These are phyloP conservation scores for Calliopsis andreniformis DNA, from an alignment of 1,140 invertebrate species.

Conservation along the genomic window DNA sequence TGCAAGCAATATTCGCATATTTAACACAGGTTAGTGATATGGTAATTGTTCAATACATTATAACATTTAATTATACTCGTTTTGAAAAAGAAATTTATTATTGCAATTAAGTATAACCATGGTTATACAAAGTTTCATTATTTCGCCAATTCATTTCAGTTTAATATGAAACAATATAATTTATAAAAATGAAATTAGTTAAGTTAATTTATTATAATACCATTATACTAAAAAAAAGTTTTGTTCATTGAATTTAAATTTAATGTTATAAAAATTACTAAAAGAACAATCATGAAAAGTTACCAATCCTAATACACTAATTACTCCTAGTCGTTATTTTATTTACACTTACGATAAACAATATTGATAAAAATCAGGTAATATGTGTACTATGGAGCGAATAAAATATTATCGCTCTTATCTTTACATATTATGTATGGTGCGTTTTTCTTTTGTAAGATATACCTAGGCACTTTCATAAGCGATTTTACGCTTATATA, in stretches of 20 bases:
- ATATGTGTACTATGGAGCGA: conserved; percentile 47
- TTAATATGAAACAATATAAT: not conserved
- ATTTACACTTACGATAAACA: conserved; percentile 70
- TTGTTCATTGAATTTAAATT: not conserved
- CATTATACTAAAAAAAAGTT: not conserved
- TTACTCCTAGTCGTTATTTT: conserved; percentile 66
- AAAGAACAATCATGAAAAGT: conserved; percentile 44
- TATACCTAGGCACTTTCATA: conserved; percentile 20
- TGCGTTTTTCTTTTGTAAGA: conserved; percentile 32
- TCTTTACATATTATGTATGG: conserved; percentile 38
- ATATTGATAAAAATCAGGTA: conserved; percentile 65
- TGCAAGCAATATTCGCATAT: not conserved
- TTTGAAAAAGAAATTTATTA: not conserved
- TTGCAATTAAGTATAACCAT: not conserved
- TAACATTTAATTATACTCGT: not conserved
- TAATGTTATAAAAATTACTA: conserved; percentile 12
- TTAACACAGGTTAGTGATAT: conserved; percentile 1
- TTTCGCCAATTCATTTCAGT: not conserved
- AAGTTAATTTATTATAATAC: conserved; percentile 9
- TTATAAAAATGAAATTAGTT: not conserved
- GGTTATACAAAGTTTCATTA: not conserved
- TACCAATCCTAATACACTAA: conserved; percentile 49
- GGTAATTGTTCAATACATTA: not conserved
- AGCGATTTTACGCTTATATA: not conserved
- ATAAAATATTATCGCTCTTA: conserved; percentile 19